Evolutionary conservation across 2,113 vertebrate genomes (phyloP), one percentile per base, ranked within the genome.

Genomic region (Ammodytes dubius): DNA sequence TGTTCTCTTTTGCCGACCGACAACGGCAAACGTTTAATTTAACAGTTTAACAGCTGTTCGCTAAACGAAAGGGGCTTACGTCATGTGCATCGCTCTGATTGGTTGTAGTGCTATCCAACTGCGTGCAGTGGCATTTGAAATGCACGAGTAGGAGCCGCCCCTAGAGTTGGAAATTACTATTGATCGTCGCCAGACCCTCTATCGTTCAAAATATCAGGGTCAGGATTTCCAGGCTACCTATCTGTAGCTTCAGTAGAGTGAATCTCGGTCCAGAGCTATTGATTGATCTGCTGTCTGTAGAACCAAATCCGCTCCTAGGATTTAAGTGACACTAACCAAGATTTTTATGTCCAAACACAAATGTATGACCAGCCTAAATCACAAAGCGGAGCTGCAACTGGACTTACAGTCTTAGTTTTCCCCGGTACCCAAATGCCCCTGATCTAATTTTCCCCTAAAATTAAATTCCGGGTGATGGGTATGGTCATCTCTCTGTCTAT

Each of bases 261-360:
- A 42, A 35, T 83, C 61, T 45, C 74, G 50, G 47, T 76, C 58
- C 39, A 35, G 75, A 57, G 47, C 19, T 64, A 82, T 70, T 57
- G 82, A 87, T 63, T 58, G 52, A 81, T 82, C 68, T 63, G 74
- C 61, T 39, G 50, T 80, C 57, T 27, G 1, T 40, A 77, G 27
- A 56, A 19, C 42, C 14, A 15, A 14, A 82, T 50, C 77, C 6
- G 70, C 74, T 68, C 45, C 10, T 0, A 57, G 49, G 63, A 72
- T 79, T 59, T 64, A 82, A 84, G 47, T 60, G 68, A 74, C 74
- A 79, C 67, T 71, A 85, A 74, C 50, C 46, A 71, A 74, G 68
- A 73, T 73, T 76, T 73, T 79, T 56, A 60, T 46, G 27, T 42
- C 54, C 42, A 78, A 75, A 80, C 77, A 68, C 60, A 87, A 80